These are phyloP conservation scores for Antedon mediterranea DNA, from an alignment of 53 echinoderm and acorn worm species.

Conservation along the genomic window DNA sequence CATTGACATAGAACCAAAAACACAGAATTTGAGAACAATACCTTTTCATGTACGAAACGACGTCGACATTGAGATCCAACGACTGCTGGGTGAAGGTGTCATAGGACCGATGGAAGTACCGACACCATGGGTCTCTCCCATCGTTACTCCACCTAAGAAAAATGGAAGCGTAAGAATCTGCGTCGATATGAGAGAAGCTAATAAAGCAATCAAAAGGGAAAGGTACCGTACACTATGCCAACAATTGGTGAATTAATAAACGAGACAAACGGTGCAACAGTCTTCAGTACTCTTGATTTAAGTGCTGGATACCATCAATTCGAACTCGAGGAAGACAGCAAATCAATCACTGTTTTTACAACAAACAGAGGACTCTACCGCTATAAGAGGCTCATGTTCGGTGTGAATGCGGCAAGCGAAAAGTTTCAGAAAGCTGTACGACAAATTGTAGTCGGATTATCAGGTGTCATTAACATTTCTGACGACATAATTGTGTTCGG, in stretches of 20 bases:
- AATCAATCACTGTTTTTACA: background rate
- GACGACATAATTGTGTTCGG: background rate
- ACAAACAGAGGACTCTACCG: background rate
- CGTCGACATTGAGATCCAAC: background rate
- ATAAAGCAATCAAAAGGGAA: slow-evolving; percentile 17
- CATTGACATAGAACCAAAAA: background rate
- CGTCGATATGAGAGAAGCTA: slow-evolving; percentile 24
- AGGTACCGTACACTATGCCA: slow-evolving; percentile 13
- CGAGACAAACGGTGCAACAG: slow-evolving; percentile 11
- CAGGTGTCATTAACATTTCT: background rate
- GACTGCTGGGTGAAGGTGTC: background rate
- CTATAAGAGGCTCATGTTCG: background rate
- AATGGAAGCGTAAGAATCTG: slow-evolving; percentile 13
- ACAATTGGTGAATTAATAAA: slow-evolving; percentile 15
- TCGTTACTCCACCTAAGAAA: background rate
- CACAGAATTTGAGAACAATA: background rate
- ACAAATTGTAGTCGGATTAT: background rate
- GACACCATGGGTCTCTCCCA: background rate
- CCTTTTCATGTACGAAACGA: background rate
- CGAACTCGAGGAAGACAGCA: slow-evolving; percentile 1
- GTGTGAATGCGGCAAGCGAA: background rate
- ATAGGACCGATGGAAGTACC: background rate
- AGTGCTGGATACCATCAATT: slow-evolving; percentile 21
- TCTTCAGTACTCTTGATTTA: too few species aligned
- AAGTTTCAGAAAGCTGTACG: background rate